These are phyloP conservation scores for Pseudomyrmex sp. DNA, from an alignment of 1,140 invertebrate species.

Conservation along the genomic window DNA sequence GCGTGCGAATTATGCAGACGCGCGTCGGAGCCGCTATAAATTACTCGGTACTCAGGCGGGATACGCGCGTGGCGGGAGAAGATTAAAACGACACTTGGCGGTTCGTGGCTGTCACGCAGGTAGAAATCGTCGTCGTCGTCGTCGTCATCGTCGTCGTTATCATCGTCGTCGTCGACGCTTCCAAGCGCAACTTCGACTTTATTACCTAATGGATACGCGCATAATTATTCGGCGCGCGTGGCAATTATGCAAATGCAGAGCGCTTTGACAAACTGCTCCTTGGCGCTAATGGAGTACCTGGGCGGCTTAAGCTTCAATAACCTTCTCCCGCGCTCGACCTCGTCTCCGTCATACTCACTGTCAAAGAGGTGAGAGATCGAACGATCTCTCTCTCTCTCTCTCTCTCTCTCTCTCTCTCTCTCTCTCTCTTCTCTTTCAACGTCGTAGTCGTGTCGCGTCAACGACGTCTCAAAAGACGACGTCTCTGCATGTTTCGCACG, in stretches of 20 bases:
- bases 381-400: conserved; percentile 15
- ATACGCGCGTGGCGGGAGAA: background rate
- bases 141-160: conserved; percentile 14
- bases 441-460: background rate
- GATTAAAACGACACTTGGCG: conserved; percentile 36
- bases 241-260: conserved; percentile 58
- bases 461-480: conserved; percentile 26
- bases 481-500: background rate
- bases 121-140: conserved; percentile 17
- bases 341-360: background rate
- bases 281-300: conserved; percentile 56
- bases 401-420: too few species aligned
- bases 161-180: conserved; percentile 6
- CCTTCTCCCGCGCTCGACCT: background rate
- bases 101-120: conserved; percentile 23
- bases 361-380: conserved; percentile 33
- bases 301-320: conserved; percentile 60
- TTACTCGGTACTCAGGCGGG: background rate
- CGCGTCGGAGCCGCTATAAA: conserved; percentile 26
- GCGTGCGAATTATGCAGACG: conserved; percentile 17
- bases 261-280: conserved; percentile 57
- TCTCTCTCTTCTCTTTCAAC: background rate
- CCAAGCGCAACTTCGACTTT: conserved; percentile 37
- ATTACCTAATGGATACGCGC: conserved; percentile 60
- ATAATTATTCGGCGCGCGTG: conserved; percentile 56